Evolutionary conservation across 2,797 vertebrate genomes (phyloP).

Genomic region (Sebastes nivosus): DNA sequence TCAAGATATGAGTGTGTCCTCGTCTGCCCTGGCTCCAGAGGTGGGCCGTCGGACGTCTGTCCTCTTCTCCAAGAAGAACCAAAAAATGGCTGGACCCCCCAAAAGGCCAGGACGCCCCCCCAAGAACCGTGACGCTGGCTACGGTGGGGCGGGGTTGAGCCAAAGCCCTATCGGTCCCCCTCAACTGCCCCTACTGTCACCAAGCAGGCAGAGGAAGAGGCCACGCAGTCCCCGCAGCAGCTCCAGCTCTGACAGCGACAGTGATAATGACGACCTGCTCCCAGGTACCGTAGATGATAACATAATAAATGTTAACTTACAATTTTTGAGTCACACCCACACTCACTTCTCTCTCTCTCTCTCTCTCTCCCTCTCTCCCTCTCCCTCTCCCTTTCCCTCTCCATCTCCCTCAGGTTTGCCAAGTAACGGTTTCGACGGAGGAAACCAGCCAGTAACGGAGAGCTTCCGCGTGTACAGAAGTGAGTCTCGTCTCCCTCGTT

Average conservation of each 20-base stretch:
- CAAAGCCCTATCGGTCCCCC: conserved; percentile 94
- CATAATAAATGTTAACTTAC: fast-evolving
- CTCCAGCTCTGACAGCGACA: conserved; percentile 97
- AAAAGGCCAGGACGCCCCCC: conserved; percentile 97
- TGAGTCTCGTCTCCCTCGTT: conserved; percentile 94
- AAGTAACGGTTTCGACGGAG: conserved; percentile 93
- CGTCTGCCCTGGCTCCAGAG: conserved; percentile 92
- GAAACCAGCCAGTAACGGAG: conserved; percentile 95
- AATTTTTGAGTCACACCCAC: neutral
- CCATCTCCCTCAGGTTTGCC: conserved; percentile 85
- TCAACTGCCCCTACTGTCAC: conserved; percentile 89
- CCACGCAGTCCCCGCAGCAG: conserved; percentile 92
- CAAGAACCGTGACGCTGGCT: conserved; percentile 91
- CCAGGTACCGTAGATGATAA: conserved; percentile 80
- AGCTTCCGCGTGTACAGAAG: conserved; percentile 97
- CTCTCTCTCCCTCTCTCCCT: neutral
- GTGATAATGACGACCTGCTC: conserved; percentile 90
- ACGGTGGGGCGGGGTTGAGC: conserved; percentile 84
- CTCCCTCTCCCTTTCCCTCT: no score
- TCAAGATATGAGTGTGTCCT: conserved; percentile 89
- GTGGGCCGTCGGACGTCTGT: conserved; percentile 97
- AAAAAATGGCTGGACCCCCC: conserved; percentile 93
- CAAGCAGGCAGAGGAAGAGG: conserved; percentile 90
- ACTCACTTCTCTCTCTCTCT: neutral
- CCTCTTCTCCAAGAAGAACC: conserved; percentile 99